Base-by-base conservation (phyloP, 2,113 vertebrate genomes). In the Hirundichthys speculiger region DNA sequence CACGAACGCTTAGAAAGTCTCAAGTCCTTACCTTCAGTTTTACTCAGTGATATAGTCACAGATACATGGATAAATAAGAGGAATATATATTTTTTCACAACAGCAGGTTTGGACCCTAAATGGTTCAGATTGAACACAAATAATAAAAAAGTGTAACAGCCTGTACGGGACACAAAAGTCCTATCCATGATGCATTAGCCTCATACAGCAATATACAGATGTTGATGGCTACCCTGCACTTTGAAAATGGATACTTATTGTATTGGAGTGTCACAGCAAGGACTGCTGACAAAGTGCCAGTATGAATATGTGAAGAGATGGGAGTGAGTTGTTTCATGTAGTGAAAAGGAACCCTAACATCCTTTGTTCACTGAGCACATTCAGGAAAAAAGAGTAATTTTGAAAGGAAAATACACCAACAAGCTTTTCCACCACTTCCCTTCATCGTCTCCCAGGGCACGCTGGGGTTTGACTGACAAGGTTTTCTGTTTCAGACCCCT, bases 401-500 rank as follows among this genome's bases (percentile, higher is more conserved):
- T 79, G 50, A 83, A 74, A 79, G 30, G 39, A 77, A 83, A 87
- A 71, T 51, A 78, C 55, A 82, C 69, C 57, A 64, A 73, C 66
- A 72, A 67, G 18, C 50, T 46, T 52, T 63, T 10, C 66, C 19
- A 16, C 69, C 4, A 3, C 54, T 74, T 77, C 67, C 68, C 10
- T 8, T 64, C 61, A 52, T 70, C 50, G 10, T 54, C 62, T 60
- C 64, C 52, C 47, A 63, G 75, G 62, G 83, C 54, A 67, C 73
- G 63, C 66, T 50, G 50, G 38, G 63, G 64, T 64, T 46, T 81
- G 82, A 86, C 74, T 83, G 84, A 84, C 86, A 67, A 55, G 69
- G 76, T 78, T 75, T 90, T 80, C 48, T 65, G 77, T 88, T 88
- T 86, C 79, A 78, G 48, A 73, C 51, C 27, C 77, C 74, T 85